Percentiles rank a stretch among this genome's conserved stretches.
These are phyloP conservation scores for Embidobia sp. DNA, from an alignment of 2,888 invertebrate genomes.

Conservation along the genomic window DNA sequence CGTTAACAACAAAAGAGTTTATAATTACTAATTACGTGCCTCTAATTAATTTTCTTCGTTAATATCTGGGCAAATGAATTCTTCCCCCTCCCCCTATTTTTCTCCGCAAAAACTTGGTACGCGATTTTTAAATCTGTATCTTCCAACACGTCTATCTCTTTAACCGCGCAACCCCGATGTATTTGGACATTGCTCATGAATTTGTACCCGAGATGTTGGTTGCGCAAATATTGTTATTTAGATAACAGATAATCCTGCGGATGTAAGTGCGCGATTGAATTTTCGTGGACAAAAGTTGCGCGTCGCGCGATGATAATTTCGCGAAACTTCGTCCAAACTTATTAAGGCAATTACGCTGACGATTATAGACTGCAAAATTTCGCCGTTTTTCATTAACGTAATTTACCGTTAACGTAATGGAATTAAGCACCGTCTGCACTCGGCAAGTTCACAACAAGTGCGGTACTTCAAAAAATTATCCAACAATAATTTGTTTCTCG, in stretches of 20 bases:
- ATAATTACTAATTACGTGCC: constrained; percentile 26
- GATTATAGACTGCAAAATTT: not conserved
- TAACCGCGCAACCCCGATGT: not conserved
- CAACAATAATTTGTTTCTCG: constrained; percentile 14
- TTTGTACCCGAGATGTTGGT: constrained; percentile 10
- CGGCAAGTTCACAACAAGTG: no score
- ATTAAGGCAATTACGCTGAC: not conserved
- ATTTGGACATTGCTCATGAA: constrained; percentile 10
- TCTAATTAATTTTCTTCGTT: constrained; percentile 22
- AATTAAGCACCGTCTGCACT: no score
- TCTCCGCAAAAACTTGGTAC: constrained; percentile 15
- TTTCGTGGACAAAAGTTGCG: constrained; percentile 24
- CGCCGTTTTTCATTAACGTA: no score
- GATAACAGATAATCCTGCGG: constrained; percentile 32
- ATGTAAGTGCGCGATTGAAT: constrained; percentile 21
- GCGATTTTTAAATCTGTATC: constrained; percentile 15
- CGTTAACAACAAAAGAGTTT: constrained; percentile 8
- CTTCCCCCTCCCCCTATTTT: constrained; percentile 5
- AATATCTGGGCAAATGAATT: constrained; percentile 16
- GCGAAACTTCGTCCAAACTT: constrained; percentile 2
- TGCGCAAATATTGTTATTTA: constrained; percentile 29
- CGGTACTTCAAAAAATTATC: no score
- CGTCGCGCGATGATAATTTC: constrained; percentile 13
- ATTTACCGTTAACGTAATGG: no score
- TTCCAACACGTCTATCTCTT: not conserved